Conservation (phyloP, 2,797 vertebrate species). For the Rhynchotus rufescens region DNA sequence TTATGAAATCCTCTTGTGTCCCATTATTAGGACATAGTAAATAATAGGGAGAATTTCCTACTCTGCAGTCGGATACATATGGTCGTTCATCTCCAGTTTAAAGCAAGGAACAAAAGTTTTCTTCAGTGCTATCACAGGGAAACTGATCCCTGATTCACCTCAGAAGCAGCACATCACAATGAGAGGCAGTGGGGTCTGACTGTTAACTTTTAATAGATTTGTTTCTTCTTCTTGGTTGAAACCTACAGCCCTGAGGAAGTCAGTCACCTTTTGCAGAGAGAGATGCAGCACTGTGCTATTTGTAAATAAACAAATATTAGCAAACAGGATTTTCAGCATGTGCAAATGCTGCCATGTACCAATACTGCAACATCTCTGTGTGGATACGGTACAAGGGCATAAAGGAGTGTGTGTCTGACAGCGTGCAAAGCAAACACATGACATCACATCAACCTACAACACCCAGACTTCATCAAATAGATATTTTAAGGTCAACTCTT, state of each 20-base stretch:
- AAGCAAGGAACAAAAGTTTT: neutral
- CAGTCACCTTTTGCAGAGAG: neutral
- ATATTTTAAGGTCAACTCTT: constrained; percentile 51
- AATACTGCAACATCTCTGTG: neutral
- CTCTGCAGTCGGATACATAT: neutral
- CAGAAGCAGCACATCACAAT: neutral
- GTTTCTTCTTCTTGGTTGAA: neutral
- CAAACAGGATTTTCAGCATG: neutral
- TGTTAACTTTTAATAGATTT: neutral
- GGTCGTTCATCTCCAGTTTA: neutral
- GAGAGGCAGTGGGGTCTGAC: neutral
- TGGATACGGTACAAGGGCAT: neutral
- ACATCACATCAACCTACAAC: neutral
- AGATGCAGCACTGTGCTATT: neutral
- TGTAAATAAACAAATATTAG: neutral
- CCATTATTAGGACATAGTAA: neutral
- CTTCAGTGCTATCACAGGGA: neutral
- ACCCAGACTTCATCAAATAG: constrained; percentile 37
- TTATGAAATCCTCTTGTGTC: neutral
- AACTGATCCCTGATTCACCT: neutral
- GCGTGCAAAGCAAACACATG: constrained; percentile 27
- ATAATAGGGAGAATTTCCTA: neutral
- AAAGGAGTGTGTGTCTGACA: constrained; percentile 4
- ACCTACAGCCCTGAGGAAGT: neutral
- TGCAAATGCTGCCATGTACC: neutral